A percentile compares a stretch with the other conserved stretches of the same genome.
These are phyloP conservation scores for Pseudomugil gertrudae DNA, from an alignment of 2,797 vertebrate genomes.

Conservation along the genomic window DNA sequence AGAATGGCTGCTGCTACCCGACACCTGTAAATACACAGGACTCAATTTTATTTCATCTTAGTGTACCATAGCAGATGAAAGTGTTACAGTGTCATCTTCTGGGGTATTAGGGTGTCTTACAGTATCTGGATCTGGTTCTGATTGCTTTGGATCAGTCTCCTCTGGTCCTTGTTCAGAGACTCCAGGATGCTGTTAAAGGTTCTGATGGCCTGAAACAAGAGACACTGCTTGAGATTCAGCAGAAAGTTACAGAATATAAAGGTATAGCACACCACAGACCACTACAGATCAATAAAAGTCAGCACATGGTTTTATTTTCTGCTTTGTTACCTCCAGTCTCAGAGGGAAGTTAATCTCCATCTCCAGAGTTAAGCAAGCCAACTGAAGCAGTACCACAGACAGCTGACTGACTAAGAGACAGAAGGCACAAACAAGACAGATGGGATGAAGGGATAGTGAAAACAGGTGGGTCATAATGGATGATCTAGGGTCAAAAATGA, in stretches of 20 bases:
- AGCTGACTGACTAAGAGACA: conserved; percentile 47
- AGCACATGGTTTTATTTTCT: no score
- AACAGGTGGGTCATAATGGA: neutral
- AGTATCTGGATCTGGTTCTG: conserved; percentile 21
- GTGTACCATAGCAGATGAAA: neutral
- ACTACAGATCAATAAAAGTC: neutral
- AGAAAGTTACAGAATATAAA: neutral
- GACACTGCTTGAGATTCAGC: neutral
- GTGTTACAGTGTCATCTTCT: neutral
- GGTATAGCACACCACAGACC: neutral
- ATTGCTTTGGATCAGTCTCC: conserved; percentile 54
- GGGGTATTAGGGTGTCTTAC: conserved; percentile 23
- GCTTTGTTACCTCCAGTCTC: conserved; percentile 64
- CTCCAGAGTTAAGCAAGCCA: conserved; percentile 46
- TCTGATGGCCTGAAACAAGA: conserved; percentile 61
- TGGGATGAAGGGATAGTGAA: no score
- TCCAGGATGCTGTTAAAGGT: conserved; percentile 72
- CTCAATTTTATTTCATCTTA: neutral
- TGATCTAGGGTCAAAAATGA: neutral
- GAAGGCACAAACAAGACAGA: neutral
- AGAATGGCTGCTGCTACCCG: conserved; percentile 56
- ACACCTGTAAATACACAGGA: conserved; percentile 18
- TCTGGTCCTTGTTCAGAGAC: conserved; percentile 44
- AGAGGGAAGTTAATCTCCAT: conserved; percentile 41
- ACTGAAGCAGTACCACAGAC: conserved; percentile 56